Conservation (phyloP, 2,797 vertebrate genomes). For the Phoeniculus purpureus region DNA sequence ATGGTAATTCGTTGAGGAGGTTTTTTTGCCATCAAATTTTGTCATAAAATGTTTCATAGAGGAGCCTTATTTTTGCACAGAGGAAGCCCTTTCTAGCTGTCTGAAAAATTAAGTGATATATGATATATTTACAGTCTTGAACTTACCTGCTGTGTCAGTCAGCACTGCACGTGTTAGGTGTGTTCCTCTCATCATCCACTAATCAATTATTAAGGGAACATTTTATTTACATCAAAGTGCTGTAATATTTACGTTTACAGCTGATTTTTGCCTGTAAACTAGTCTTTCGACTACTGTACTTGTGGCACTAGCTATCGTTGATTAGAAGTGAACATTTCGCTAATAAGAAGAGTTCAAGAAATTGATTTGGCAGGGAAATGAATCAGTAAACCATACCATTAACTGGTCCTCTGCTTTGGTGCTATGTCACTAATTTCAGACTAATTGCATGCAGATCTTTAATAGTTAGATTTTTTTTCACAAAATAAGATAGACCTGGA, state of each 20-base stretch:
- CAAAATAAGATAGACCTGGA: neutral
- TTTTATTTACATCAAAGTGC: conserved; percentile 47
- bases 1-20: neutral
- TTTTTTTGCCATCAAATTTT: neutral
- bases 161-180: neutral
- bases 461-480: conserved; percentile 1
- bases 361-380: conserved; percentile 30
- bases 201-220: conserved; percentile 57
- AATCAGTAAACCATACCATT: conserved; percentile 34
- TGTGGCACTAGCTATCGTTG: conserved; percentile 10
- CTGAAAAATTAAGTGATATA: conserved; percentile 13
- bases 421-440: conserved; percentile 30
- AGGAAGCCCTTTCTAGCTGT: neutral
- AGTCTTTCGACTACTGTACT: neutral
- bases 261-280: conserved; percentile 20
- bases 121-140: neutral
- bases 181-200: conserved; percentile 23
- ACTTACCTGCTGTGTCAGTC: neutral
- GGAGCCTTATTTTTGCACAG: neutral
- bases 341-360: conserved; percentile 15
- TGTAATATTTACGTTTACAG: conserved; percentile 27
- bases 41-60: neutral
- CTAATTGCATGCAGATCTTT: conserved; percentile 38
- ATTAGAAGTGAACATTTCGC: conserved; percentile 20
- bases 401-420: neutral